These are phyloP conservation scores for Chrysochloris asiatica DNA, from an alignment of 2,113 vertebrate species.

Conservation along the genomic window DNA sequence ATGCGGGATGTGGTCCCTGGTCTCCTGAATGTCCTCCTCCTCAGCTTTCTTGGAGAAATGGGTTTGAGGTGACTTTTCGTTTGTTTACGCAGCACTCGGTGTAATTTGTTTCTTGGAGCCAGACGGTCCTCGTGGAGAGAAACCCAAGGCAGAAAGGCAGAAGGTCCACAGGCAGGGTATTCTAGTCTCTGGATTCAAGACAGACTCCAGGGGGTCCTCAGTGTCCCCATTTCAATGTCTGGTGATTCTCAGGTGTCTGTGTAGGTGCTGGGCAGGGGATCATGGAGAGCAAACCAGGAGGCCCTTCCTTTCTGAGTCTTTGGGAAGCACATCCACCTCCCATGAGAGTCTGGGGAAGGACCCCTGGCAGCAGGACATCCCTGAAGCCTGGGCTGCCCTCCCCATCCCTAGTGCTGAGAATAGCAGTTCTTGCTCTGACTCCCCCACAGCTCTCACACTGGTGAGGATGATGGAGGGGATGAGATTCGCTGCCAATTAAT, in stretches of 20 bases:
- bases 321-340: neutral
- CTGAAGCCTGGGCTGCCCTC: neutral
- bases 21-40: neutral
- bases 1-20: neutral
- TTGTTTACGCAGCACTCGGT: neutral
- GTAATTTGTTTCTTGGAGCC: neutral
- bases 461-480: slow-evolving; percentile 85
- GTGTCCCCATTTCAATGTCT: neutral
- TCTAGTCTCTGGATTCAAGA: neutral
- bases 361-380: neutral
- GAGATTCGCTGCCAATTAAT: slow-evolving; percentile 90
- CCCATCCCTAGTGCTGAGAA: slow-evolving; percentile 60
- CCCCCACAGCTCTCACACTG: slow-evolving; percentile 58
- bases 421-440: slow-evolving; percentile 40
- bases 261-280: neutral
- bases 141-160: neutral
- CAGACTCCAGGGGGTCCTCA: neutral
- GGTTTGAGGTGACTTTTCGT: neutral
- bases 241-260: neutral
- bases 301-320: neutral
- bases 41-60: neutral
- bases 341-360: neutral
- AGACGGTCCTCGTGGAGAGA: neutral
- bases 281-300: neutral
- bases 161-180: neutral